Base-by-base conservation (phyloP, 1,140 invertebrate species). In the Stenopsyche tienmushanensis region DNA sequence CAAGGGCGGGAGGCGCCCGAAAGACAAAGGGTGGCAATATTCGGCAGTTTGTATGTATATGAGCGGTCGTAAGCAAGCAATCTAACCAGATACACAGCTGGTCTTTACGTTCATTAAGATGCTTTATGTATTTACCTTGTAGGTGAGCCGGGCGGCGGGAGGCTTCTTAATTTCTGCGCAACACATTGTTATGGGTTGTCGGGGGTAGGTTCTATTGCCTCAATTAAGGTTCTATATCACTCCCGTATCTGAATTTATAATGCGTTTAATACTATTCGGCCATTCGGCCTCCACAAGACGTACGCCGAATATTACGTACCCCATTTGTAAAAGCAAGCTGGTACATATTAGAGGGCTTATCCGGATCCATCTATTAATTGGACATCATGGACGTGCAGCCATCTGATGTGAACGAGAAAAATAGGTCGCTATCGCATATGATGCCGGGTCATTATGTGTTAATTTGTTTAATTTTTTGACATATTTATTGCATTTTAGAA, bases 31-130 rank as follows among this genome's bases (percentile, higher is more conserved):
- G 67, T 66, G 64, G 68, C 57, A 66, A 70, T 70, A 70, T 70
- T 70, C 49, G 68, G 68, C 68, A 70, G 68, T 70, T 70, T 66
- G 68, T 70, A 70, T 70, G 68, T 70, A 70, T 58, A 66, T 58
- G 68, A 66, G 65, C 65, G 67, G 67, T 59, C 63, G 63, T 65
- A 68, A 65, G 64, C 67, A 69, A 70, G 68, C 65, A 70, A 70
- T 70, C 68, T 70, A 66, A 66, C 68, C 65, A 66, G 64, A 66
- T 25, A 66, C 68, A 70, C 68, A 70, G 68, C 68, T 70, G 68
- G 64, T 66, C 68, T 70, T 70, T 66, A 66, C 68, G 68, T 70
- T 70, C 68, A 70, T 70, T 70, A 70, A 70, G 68, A 70, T 70
- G 68, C 68, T 70, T 70, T 70, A 70, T 70, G 68, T 66, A 70